Conservation (phyloP, 1,140 invertebrate species). For the Amyelois transitella region DNA sequence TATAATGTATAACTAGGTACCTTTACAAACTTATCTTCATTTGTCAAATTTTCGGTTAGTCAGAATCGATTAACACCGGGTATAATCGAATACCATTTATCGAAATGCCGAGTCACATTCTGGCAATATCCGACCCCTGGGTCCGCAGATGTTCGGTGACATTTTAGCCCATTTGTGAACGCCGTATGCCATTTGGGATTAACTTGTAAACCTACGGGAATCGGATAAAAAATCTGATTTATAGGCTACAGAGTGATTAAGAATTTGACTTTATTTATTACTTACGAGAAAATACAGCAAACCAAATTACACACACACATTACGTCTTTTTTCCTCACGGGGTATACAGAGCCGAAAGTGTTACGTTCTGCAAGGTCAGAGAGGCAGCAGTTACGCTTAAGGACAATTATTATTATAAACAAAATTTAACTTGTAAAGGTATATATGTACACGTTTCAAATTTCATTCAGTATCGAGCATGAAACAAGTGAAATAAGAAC, state of each 20-base stretch:
- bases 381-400: no score
- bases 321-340: no score
- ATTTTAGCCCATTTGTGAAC: constrained; percentile 2
- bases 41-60: not conserved
- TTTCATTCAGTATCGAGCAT: no score
- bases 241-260: not conserved
- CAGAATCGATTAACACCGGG: not conserved
- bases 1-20: no score
- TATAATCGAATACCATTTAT: constrained; percentile 2
- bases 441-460: no score
- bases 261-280: not conserved
- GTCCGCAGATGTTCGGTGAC: constrained; percentile 4
- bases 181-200: not conserved
- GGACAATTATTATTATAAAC: no score
- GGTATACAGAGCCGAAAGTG: no score
- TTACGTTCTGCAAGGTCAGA: no score
- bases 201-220: not conserved
- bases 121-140: not conserved
- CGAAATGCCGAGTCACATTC: constrained; percentile 4
- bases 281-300: not conserved
- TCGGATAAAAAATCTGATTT: not conserved
- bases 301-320: no score
- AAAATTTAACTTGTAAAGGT: no score
- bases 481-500: no score
- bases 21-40: no score